These are phyloP conservation scores for Octonoba sinensis DNA, from an alignment of 2,888 invertebrate genomes.

Conservation along the genomic window DNA sequence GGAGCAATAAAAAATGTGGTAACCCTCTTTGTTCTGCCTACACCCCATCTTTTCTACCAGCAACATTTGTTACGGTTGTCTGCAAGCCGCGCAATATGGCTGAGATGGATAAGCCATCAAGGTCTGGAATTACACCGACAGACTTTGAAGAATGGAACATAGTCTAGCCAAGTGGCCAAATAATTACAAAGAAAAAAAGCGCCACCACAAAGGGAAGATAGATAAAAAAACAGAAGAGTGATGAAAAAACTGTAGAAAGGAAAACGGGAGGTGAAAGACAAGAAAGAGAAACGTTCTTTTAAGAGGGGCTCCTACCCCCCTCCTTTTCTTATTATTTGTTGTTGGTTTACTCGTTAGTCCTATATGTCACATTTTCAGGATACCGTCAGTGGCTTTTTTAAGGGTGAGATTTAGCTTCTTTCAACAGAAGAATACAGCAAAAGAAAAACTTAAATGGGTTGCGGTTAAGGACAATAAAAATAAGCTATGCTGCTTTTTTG, in stretches of 20 bases:
- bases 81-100: slow-evolving; percentile 57
- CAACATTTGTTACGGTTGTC: slow-evolving; percentile 63
- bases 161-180: slow-evolving; percentile 58
- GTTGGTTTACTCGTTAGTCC: slow-evolving; percentile 57
- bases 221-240: slow-evolving; percentile 36
- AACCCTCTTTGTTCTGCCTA: slow-evolving; percentile 5
- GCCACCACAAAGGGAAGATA: slow-evolving; percentile 45
- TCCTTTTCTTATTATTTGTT: slow-evolving; percentile 43
- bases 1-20: slow-evolving; percentile 13
- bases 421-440: slow-evolving; percentile 21
- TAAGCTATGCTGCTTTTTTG: slow-evolving; percentile 13
- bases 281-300: slow-evolving; percentile 55
- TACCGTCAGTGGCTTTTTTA: slow-evolving; percentile 45
- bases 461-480: slow-evolving; percentile 34
- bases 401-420: slow-evolving; percentile 39
- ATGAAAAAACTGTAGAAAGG: slow-evolving; percentile 40
- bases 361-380: slow-evolving; percentile 52
- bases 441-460: slow-evolving; percentile 41
- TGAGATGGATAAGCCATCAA: slow-evolving; percentile 64
- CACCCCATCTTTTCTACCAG: slow-evolving; percentile 42
- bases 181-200: slow-evolving; percentile 62
- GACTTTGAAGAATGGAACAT: slow-evolving; percentile 62
- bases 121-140: slow-evolving; percentile 54
- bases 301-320: slow-evolving; percentile 25
- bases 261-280: slow-evolving; percentile 52